Evolutionary conservation across 1,140 invertebrate species (phyloP).

Genomic region (Chelonus insularis): DNA sequence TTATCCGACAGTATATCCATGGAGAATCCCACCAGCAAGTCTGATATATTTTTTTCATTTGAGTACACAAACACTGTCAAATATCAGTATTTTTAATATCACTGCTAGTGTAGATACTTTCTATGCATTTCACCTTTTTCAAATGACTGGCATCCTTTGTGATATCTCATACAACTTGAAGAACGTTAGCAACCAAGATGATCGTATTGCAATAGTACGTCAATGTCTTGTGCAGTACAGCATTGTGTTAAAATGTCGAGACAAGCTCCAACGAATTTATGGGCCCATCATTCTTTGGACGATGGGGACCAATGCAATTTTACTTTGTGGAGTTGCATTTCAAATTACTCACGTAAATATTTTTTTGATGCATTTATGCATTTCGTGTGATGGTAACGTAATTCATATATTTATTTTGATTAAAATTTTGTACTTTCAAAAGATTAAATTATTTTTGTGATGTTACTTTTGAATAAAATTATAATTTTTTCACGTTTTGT

Average conservation of each 20-base stretch:
- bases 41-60: constrained; percentile 17
- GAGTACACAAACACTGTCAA: constrained; percentile 12
- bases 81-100: constrained; percentile 16
- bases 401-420: too few species aligned
- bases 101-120: constrained; percentile 34
- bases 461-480: too few species aligned
- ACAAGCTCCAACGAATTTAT: constrained; percentile 35
- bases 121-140: constrained; percentile 34
- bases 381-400: neutral
- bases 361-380: neutral
- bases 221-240: constrained; percentile 29
- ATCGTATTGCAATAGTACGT: constrained; percentile 24
- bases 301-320: constrained; percentile 30
- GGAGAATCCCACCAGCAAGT: neutral
- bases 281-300: constrained; percentile 36
- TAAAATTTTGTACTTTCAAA: too few species aligned
- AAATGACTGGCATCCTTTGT: constrained; percentile 30
- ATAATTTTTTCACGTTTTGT: too few species aligned
- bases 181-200: constrained; percentile 17
- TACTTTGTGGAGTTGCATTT: constrained; percentile 38
- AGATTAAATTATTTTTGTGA: too few species aligned
- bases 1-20: neutral
- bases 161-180: constrained; percentile 23
- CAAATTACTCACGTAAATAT: constrained; percentile 36
- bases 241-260: constrained; percentile 23